phyloP scores from a whole-genome alignment of 2,113 vertebrate genomes.

The Cyphomyrus plagiostoma region DNA sequence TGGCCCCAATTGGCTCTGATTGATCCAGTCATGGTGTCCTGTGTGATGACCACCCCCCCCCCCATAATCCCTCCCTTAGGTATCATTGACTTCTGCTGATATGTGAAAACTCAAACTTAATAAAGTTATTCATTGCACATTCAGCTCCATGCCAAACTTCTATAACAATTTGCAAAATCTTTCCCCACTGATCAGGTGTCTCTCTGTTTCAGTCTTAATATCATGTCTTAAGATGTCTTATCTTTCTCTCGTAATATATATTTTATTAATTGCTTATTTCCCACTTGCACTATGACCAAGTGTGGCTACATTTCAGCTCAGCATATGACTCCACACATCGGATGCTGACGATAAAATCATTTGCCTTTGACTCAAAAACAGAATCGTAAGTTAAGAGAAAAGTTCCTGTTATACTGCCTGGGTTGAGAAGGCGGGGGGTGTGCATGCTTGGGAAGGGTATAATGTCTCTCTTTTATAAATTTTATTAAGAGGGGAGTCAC shows the following conservation, averaged over 20 bases:
- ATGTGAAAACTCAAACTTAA: neutral
- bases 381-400: neutral
- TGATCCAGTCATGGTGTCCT: neutral
- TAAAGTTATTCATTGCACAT: neutral
- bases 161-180: neutral
- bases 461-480: slow-evolving; percentile 46
- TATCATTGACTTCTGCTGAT: neutral
- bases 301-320: neutral
- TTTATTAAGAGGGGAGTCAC: slow-evolving; percentile 67
- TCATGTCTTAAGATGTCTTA: neutral
- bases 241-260: neutral
- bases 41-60: neutral
- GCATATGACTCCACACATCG: neutral
- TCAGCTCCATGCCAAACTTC: neutral
- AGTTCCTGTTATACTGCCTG: neutral
- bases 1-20: neutral
- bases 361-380: neutral
- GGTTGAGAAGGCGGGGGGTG: neutral
- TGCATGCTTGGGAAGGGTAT: neutral
- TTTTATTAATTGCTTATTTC: neutral
- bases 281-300: neutral
- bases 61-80: neutral
- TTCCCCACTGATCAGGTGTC: neutral
- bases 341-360: neutral
- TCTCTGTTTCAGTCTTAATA: neutral